Conservation (phyloP, 92 coral and sea anemone species). For the Porites lobata region DNA sequence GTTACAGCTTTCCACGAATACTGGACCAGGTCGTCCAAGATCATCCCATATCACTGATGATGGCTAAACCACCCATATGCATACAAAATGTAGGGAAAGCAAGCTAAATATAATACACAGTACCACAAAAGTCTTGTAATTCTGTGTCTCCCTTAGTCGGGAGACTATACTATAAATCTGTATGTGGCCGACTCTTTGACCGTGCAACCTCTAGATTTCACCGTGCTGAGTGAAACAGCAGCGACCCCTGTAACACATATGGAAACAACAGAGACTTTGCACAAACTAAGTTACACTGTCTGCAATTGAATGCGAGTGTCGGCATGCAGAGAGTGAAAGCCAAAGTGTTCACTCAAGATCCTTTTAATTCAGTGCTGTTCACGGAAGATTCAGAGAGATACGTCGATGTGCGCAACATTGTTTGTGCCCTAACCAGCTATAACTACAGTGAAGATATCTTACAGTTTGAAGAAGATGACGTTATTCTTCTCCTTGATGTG, state of each 20-base stretch:
- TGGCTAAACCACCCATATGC: no score
- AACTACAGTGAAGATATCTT: neutral
- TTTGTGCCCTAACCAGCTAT: neutral
- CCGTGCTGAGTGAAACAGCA: neutral
- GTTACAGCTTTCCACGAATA: no score
- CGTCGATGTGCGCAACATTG: neutral
- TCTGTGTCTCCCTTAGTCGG: no score
- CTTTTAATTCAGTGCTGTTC: neutral
- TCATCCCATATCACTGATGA: no score
- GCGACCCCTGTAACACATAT: neutral
- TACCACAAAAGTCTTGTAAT: no score
- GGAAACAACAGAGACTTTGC: neutral
- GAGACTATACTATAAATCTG: no score
- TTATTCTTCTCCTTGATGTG: neutral
- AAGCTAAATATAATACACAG: no score
- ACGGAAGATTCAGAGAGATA: neutral
- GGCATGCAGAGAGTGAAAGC: no score
- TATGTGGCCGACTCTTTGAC: neutral
- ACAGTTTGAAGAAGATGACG: neutral
- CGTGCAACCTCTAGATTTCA: neutral
- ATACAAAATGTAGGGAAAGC: no score
- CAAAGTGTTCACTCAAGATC: slow-evolving; percentile 13
- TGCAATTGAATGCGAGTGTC: neutral
- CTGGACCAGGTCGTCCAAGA: no score
- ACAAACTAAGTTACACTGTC: neutral